Conservation (phyloP, 2,113 vertebrate species). For the Martes martes region DNA sequence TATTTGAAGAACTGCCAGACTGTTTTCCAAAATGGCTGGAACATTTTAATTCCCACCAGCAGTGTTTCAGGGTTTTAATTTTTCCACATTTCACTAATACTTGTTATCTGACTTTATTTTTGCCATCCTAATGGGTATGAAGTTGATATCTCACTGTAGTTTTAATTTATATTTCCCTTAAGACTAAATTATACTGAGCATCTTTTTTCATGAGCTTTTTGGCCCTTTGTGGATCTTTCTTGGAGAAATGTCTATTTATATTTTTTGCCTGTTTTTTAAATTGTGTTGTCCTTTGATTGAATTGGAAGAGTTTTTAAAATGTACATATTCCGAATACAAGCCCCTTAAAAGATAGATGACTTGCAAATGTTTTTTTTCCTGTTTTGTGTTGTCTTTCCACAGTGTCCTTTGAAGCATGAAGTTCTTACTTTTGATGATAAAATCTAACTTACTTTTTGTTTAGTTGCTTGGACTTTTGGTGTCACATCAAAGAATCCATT, state of each 20-base stretch:
- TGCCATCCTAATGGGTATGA: neutral
- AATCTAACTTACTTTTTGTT: neutral
- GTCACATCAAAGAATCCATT: neutral
- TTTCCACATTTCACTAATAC: neutral
- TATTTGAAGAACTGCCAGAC: neutral
- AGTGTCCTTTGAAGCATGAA: neutral
- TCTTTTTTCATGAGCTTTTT: neutral
- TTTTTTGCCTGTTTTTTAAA: neutral
- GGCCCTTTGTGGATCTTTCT: neutral
- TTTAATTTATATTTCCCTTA: neutral
- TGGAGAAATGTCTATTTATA: neutral
- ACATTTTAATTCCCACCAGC: neutral
- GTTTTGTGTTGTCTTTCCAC: neutral
- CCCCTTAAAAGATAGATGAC: neutral
- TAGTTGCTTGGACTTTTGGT: neutral
- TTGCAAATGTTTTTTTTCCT: neutral
- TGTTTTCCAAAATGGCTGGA: neutral
- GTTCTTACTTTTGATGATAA: neutral
- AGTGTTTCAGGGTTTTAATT: neutral
- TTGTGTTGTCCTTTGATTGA: neutral
- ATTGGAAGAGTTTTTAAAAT: neutral
- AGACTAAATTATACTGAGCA: neutral
- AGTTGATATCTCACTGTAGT: neutral
- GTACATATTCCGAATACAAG: neutral
- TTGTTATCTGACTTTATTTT: neutral